Conservation (phyloP, 2,113 vertebrate genomes). For the Crotalus horridus region DNA sequence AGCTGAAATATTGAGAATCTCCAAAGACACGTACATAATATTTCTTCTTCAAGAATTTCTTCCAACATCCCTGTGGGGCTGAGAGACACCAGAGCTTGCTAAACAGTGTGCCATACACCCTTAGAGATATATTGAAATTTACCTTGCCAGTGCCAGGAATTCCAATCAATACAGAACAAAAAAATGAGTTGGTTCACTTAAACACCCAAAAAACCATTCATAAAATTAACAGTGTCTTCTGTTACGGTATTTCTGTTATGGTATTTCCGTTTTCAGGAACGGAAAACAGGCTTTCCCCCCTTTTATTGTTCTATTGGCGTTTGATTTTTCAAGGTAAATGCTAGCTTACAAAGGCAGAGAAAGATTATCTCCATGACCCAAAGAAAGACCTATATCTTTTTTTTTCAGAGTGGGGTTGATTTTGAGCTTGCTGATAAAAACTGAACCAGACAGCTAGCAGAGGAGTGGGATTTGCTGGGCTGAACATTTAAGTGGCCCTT, state of each 20-base stretch:
- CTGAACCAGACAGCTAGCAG: slow-evolving; percentile 22
- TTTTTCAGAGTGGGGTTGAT: slow-evolving; percentile 5
- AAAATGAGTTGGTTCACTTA: background rate
- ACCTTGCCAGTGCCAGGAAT: background rate
- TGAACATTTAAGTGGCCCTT: slow-evolving; percentile 11
- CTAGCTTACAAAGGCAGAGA: slow-evolving; percentile 34
- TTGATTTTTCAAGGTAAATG: slow-evolving; percentile 41
- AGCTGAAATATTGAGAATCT: background rate
- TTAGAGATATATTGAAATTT: background rate
- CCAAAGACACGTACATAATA: background rate
- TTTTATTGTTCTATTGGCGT: slow-evolving; percentile 18
- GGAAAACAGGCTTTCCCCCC: background rate
- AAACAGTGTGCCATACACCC: background rate
- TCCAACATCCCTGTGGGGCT: background rate
- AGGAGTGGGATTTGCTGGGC: background rate
- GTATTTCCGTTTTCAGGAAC: background rate
- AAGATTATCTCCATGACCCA: slow-evolving; percentile 31
- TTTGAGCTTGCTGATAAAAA: slow-evolving; percentile 41
- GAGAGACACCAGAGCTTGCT: background rate
- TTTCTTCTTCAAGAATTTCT: background rate
- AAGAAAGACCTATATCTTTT: slow-evolving; percentile 6
- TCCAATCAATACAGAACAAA: background rate
- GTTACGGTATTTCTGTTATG: background rate
- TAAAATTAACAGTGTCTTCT: slow-evolving; percentile 36
- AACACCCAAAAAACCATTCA: background rate